Base-by-base conservation (phyloP, 2,113 vertebrate genomes). In the Dasyurus viverrinus region DNA sequence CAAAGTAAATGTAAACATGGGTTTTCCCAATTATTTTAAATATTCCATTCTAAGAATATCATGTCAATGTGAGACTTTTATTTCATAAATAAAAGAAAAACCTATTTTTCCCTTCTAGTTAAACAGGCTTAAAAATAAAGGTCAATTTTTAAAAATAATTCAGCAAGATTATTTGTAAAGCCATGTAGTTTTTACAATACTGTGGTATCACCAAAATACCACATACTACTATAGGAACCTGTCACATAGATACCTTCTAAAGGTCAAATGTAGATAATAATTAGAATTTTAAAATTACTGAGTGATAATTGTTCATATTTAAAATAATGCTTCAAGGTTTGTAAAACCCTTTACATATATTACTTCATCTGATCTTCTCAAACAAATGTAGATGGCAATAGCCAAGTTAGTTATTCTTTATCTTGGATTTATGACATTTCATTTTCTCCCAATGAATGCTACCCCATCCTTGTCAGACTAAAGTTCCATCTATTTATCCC, bases 181-280 rank as follows among this genome's bases (percentile, higher is more conserved):
- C 22, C 46, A 19, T 2, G 54, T 23, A 89, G 91, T 53, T 0
- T 4, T 27, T 2, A n/a, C 95, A 90, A 84, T 54, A 7, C 11
- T 42, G 11, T 0, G 53, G 47, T 36, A 8, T 9, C 12, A 48
- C 26, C 89, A 53, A 25, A 14, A 68, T 84, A 55, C 12, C 23
- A 84, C 8, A 55, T 2, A n/a, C n/a, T 48, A 24, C 8, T 47
- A 89, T 14, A 89, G 6, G 50, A 93, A 94, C 89, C 90, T 91
- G 91, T 36, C 89, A 48, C 93, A 14, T 52, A 57, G 50, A n/a
- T 89, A 97, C 98, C 98, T 98, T 98, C 98, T 98, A 92, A 96
- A 95, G 98, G 97, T 53, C 94, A 97, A 23, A 6, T 8, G 12
- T 11, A 3, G 92, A 4, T 54, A 98, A 90, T 11, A 55, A 50